Evolutionary conservation across 2,113 vertebrate species (phyloP), one percentile per base, ranked within the genome.

Genomic region (Phyllopteryx taeniolatus): DNA sequence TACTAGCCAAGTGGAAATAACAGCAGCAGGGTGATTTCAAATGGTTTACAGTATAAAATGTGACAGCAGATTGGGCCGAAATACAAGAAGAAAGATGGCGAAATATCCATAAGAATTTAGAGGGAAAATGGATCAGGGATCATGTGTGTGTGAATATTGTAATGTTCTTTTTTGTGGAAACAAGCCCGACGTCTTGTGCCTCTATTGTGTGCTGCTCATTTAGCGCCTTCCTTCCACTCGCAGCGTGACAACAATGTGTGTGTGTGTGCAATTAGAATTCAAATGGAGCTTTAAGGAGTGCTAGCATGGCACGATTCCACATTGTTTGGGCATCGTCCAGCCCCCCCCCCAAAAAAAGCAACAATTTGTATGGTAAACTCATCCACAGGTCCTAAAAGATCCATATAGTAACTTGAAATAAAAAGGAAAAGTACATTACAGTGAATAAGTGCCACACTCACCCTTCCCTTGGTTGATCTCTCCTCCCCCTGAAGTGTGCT

Each of bases 191-290:
- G 74, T 87, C 82, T 88, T 85, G 64, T 68, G 68, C 66, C 43
- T 81, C 80, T 75, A 89, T 91, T 89, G 86, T 88, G 71, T 90
- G 86, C 82, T 54, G 47, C 62, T 78, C 84, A 85, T 86, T 87
- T 84, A 63, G 66, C 82, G 86, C 83, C 78, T 75, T 83, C 85
- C 85, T 77, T 79, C 79, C 62, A 83, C 78, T 77, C 86, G 46
- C 83, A 81, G 77, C 76, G 44, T 89, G 81, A 82, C 49, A 76
- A 78, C 75, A 84, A 79, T 75, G 74, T 73, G 84, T 89, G 79
- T 82, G 27, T 6, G 57, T 19, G 59, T 8, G 31, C 59, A 61
- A 61, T 61, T 13, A 35, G 59, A 61, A 61, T 61, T 61, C 14
- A 61, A 61, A 61, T 35, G 31, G 59, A 33, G 56, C 22, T 59